Evolutionary conservation across 2,888 invertebrate species (phyloP).

Genomic region (Danaus chrysippus): DNA sequence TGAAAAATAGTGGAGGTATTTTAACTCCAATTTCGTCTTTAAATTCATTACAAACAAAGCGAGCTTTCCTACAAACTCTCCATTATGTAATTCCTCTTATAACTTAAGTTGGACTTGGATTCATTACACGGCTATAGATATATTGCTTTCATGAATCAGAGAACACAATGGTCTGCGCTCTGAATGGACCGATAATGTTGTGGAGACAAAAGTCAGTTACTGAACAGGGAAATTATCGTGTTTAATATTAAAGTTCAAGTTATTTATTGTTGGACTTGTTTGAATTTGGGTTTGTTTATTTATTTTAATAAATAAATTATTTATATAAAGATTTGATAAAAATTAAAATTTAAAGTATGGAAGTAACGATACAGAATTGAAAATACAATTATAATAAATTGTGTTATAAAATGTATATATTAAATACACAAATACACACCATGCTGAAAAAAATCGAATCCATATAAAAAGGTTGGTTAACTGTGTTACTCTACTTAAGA

Average conservation of each 20-base stretch:
- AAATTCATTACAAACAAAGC: background rate
- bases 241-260: constrained; percentile 39
- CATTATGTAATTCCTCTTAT: constrained; percentile 12
- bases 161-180: constrained; percentile 41
- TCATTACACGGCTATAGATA: constrained; percentile 21
- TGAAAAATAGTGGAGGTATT: background rate
- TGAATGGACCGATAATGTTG: constrained; percentile 37
- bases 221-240: constrained; percentile 29
- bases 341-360: background rate
- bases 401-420: too few relatives aligned
- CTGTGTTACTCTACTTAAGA: too few relatives aligned
- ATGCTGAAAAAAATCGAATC: too few relatives aligned
- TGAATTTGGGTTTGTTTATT: background rate
- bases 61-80: constrained; percentile 6
- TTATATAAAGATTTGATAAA: background rate
- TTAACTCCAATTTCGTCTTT: background rate
- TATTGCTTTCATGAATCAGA: constrained; percentile 42
- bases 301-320: background rate
- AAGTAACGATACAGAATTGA: too few relatives aligned
- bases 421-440: too few relatives aligned
- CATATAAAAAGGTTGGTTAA: too few relatives aligned
- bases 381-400: too few relatives aligned
- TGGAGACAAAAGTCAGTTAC: constrained; percentile 41
- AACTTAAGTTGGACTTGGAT: constrained; percentile 16
- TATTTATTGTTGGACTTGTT: background rate